Base-by-base conservation (phyloP, 2,888 invertebrate genomes). In the Lapara coniferarum region DNA sequence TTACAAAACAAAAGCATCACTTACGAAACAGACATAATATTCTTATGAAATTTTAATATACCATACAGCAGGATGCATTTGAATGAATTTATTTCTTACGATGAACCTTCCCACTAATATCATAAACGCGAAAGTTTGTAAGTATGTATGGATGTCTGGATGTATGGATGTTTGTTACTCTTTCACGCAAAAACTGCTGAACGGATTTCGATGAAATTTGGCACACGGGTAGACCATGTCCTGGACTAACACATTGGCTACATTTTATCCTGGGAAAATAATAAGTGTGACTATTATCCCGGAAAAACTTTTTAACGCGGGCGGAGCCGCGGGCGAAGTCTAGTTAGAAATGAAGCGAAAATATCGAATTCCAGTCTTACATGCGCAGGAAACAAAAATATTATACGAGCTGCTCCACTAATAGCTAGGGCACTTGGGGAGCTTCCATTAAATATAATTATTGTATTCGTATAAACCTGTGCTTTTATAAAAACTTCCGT, bases 301-400 rank as follows among this genome's bases (percentile, higher is more conserved):
- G n/a, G n/a, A n/a, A n/a, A n/a, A n/a, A n/a, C n/a, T n/a, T n/a
- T n/a, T n/a, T n/a, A n/a, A n/a, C n/a, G n/a, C n/a, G n/a, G n/a
- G n/a, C n/a, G n/a, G n/a, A n/a, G n/a, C n/a, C n/a, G n/a, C n/a
- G n/a, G n/a, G n/a, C n/a, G n/a, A n/a, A n/a, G n/a, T n/a, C n/a
- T n/a, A n/a, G n/a, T n/a, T n/a, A n/a, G n/a, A 49, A 63, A 46
- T 63, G 19, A 63, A 63, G 19, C 19, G 49, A 63, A 63, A 63
- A 63, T 49, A 63, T 46, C 16, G 63, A 49, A 68, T 68, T 49
- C 37, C 66, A 53, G 56, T 66, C 67, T 52, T 58, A 51, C 66
- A 59, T 37, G 67, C 13, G 59, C 44, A 19, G 63, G 46, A 19
- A 19, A 63, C 49, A 46, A 49, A 10, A 49, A 46, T 57, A 37